Conservation (phyloP, 2,113 vertebrate genomes). For the Camarhynchus parvulus region DNA sequence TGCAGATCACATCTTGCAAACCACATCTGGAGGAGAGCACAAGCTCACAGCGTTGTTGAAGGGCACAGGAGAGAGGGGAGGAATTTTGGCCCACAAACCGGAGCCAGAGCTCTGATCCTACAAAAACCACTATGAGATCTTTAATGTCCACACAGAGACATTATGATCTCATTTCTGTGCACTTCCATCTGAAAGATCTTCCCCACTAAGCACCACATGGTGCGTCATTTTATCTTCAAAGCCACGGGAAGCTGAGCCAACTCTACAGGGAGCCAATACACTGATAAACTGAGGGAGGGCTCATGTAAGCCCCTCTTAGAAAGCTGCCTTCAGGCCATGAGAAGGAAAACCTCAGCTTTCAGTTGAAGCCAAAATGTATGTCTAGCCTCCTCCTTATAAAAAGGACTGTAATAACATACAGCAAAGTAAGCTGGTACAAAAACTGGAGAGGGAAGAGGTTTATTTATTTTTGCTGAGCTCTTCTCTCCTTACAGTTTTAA, state of each 20-base stretch:
- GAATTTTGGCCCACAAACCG: neutral
- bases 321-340: neutral
- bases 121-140: neutral
- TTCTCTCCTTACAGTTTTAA: neutral
- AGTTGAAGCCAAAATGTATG: slow-evolving; percentile 4
- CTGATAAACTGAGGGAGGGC: neutral
- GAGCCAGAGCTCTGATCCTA: slow-evolving; percentile 11
- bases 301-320: neutral
- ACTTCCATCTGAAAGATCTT: neutral
- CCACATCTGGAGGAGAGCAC: neutral
- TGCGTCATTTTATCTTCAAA: slow-evolving; percentile 49
- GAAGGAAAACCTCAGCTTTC: slow-evolving; percentile 1
- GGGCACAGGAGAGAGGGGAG: neutral
- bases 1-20: neutral
- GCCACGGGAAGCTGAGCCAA: neutral
- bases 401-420: neutral
- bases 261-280: neutral
- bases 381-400: neutral
- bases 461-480: neutral
- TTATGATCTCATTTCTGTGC: slow-evolving; percentile 22
- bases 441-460: neutral
- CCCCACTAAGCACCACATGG: slow-evolving; percentile 17
- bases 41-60: neutral
- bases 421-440: neutral
- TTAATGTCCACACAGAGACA: neutral